Evolutionary conservation across 1,140 invertebrate species (phyloP), one percentile per base, ranked within the genome.

Genomic region (Aricia agestis): DNA sequence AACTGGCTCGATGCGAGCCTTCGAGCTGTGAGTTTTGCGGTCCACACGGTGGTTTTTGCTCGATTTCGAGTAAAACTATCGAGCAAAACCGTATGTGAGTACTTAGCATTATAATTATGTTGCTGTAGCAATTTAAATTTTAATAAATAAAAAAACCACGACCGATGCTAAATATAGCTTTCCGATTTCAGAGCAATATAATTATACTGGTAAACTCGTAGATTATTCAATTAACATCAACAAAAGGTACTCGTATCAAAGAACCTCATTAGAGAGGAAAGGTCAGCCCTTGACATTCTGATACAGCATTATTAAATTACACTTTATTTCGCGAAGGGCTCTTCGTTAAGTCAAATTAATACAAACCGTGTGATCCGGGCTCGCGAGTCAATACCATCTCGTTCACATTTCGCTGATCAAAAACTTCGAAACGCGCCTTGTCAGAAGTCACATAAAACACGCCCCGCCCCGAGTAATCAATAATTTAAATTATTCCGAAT

Each of bases 201-300:
- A 52, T 52, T 52, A 52, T 52, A 52, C 45, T 52, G 45, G 13
- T 10, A 52, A 52, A 52, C 45, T 52, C 45, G 13, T 15, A 52
- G 45, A 57, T 74, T 58, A 74, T 74, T 18, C 65, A 69, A 74
- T 74, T 70, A 71, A 58, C 61, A 42, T 65, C 59, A 42, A 52
- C 70, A 71, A 71, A 74, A 74, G 59, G 68, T 74, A 74, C 71
- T 73, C 73, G 67, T 73, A 19, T 63, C 59, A 63, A 63, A 63
- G 59, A 63, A 63, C 18, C 59, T 63, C 59, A 63, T 63, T 63
- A 63, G 19, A 18, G 59, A 17, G 36, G 45, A 74, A 75, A 77
- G 71, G 76, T 77, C 76, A 73, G 61, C 69, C 32, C 65, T 72
- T 77, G 73, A 72, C 73, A 74, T 75, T 77, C 45, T 66, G 45